Base-by-base conservation (phyloP, 2,113 vertebrate species). In the Corythornis madagascariensis region DNA sequence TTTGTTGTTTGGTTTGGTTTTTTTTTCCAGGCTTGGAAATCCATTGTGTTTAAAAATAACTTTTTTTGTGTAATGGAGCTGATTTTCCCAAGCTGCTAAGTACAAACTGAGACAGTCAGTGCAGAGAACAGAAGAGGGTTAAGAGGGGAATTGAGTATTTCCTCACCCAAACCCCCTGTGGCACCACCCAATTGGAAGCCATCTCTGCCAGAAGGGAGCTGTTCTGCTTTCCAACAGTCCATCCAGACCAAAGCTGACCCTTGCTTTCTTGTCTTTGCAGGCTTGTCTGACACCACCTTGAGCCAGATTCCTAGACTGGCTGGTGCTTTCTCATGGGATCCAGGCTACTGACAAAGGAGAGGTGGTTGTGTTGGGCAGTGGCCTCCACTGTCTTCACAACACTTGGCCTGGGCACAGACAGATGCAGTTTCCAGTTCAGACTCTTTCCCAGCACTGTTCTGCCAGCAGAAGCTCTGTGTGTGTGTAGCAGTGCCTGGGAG, bases 321-420 rank as follows among this genome's bases (percentile, higher is more conserved):
- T 86, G 85, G 55, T 95, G 85, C 60, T 93, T 86, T 95, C 82
- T 95, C 80, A 78, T 93, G 89, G 84, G 85, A 93, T 78, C 70
- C 67, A 21, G 81, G 75, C 65, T 81, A 86, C 76, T 65, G 87
- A 95, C 89, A 96, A 93, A 93, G 88, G 57, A 76, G 81, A 90
- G 80, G 29, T 85, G 93, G 82, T 91, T 96, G 86, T 91, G 87
- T 90, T 95, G 92, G 81, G 86, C 66, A 4, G 76, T 93, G 93
- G 67, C 69, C 57, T 95, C 79, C 45, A 63, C 90, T 92, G 48
- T 86, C 83, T 81, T 86, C 40, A 64, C 83, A 83, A 29, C 66
- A 3, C 43, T 94, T 91, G 87, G 66, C 73, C 7, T 16, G 47
- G 65, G n/a, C 70, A 64, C 48, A 89, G 50, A 29, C 50, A 82